phyloP scores from a whole-genome alignment of 1,140 invertebrate genomes.

The Lepeophtheirus salmonis region DNA sequence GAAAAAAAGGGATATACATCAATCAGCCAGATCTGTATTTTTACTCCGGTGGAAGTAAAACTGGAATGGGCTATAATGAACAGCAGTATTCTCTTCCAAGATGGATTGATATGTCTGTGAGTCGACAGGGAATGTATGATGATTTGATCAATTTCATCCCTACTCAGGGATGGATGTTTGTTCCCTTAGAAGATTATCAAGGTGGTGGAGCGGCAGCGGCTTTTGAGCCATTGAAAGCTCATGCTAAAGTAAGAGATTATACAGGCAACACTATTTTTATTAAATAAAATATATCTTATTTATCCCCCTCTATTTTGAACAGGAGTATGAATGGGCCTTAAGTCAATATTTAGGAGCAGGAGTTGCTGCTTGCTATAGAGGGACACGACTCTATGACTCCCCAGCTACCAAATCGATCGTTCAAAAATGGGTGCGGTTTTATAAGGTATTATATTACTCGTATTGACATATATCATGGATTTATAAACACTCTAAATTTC shows the following conservation, averaged over 20 bases:
- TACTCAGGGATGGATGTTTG: conserved; percentile 7
- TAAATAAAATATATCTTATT: no score
- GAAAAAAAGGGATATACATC: not conserved
- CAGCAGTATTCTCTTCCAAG: not conserved
- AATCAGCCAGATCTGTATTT: conserved; percentile 6
- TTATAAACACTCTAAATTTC: no score
- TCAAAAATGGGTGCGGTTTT: not conserved
- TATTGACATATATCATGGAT: no score
- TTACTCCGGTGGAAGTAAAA: not conserved
- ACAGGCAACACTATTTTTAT: no score
- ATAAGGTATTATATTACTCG: no score
- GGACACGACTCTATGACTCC: not conserved
- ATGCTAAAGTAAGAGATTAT: not conserved
- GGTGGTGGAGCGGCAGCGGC: not conserved
- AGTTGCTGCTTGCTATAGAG: not conserved
- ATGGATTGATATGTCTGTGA: conserved; percentile 2
- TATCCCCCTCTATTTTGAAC: no score
- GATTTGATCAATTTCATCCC: not conserved
- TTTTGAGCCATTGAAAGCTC: not conserved
- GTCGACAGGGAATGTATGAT: conserved; percentile 8
- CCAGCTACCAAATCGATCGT: not conserved
- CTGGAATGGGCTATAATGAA: conserved; percentile 3
- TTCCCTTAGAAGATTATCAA: conserved; percentile 1
- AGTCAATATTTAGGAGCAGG: not conserved
- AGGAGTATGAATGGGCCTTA: not conserved